These are phyloP conservation scores for Drymonia ruficornis DNA, from an alignment of 2,888 invertebrate genomes.

Conservation along the genomic window DNA sequence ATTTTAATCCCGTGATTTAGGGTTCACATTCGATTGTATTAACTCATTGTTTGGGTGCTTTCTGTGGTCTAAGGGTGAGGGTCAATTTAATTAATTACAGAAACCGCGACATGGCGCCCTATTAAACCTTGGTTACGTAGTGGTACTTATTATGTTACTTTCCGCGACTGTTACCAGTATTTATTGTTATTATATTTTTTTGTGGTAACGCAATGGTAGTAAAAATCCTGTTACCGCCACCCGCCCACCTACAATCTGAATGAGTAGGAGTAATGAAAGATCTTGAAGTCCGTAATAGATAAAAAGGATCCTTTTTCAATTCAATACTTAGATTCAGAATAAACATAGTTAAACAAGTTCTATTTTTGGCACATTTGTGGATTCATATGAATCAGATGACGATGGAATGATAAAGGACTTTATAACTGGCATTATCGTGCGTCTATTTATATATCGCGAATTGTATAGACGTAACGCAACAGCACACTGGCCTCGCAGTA, in stretches of 20 bases:
- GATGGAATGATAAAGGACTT: background rate
- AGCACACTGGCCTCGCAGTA: too few relatives aligned
- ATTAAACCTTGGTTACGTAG: constrained; percentile 68
- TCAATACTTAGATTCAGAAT: too few relatives aligned
- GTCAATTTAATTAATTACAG: constrained; percentile 77
- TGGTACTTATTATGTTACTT: constrained; percentile 56
- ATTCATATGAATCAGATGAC: too few relatives aligned
- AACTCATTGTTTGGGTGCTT: constrained; percentile 44
- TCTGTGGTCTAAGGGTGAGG: constrained; percentile 62
- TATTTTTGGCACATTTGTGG: too few relatives aligned
- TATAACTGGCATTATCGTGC: background rate
- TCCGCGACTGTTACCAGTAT: constrained; percentile 46
- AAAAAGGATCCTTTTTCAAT: background rate
- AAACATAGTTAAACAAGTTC: too few relatives aligned
- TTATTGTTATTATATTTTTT: constrained; percentile 54
- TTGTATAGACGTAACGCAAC: too few relatives aligned
- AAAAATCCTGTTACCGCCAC: too few relatives aligned
- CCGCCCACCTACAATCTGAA: too few relatives aligned
- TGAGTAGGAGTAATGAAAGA: too few relatives aligned
- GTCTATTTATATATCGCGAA: background rate
- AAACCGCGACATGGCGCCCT: constrained; percentile 68
- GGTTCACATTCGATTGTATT: constrained; percentile 51
- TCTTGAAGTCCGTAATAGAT: too few relatives aligned
- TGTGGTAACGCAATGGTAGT: constrained; percentile 5
- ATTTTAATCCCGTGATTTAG: constrained; percentile 46